Base-by-base conservation (phyloP, 2,113 vertebrate genomes). In the Zosterops hypoxanthus region DNA sequence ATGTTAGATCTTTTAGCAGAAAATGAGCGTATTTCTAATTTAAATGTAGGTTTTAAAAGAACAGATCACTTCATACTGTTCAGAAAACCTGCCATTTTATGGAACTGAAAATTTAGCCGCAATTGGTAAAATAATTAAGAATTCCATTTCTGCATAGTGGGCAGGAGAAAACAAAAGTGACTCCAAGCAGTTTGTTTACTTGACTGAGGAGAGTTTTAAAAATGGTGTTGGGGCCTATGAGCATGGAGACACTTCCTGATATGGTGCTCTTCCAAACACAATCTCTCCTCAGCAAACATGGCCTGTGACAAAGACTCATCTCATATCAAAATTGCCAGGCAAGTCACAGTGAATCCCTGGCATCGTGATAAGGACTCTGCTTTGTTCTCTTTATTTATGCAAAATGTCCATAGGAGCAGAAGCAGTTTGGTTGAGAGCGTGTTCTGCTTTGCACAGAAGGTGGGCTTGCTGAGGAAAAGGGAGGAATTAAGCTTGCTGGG, bases 251-350 rank as follows among this genome's bases (percentile, higher is more conserved):
- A 7, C 47, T 47, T 77, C 56, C 56, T 17, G 3, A n/a, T 2
- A 33, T 39, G 46, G 5, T n/a, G 52, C 52, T 39, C 28, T 91
- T 83, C 72, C 65, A 55, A 86, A 76, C 1, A 5, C 77, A 94
- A 86, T 84, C 92, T 91, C 64, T 93, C 47, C 88, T 71, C 56
- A 71, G 53, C 86, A 94, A 95, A 72, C 77, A 47, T 5, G 11
- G 23, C 84, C 60, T 1, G 6, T 34, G 66, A 50, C 77, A 70
- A 86, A 82, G 60, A 85, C 59, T 21, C 57, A 53, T 33, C 83
- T 92, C 91, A 28, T 90, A 91, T 91, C 87, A 89, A 92, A 95
- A 77, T 55, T 5, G 0, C 80, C 92, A 91, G 82, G 50, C 80
- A 82, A 88, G 61, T 72, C 84, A 63, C 60, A 80, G 63, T 23